Evolutionary conservation across 2,113 vertebrate species (phyloP).

Genomic region (Antigone vipio): DNA sequence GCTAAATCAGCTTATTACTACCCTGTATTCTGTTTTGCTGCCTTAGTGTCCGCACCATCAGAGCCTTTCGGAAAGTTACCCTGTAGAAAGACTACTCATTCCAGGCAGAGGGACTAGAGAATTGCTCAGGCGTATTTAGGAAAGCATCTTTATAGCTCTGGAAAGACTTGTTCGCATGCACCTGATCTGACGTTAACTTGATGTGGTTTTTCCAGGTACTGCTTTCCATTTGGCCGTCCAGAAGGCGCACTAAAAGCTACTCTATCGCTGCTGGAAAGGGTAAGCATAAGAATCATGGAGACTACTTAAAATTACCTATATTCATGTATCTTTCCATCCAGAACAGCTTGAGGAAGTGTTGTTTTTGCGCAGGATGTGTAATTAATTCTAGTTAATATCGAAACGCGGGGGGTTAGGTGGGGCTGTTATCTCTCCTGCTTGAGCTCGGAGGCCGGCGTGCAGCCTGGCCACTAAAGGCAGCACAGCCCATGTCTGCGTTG

Average conservation of each 20-base stretch:
- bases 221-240: constrained; percentile 97
- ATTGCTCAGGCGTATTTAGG: background rate
- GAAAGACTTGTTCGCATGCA: background rate
- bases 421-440: background rate
- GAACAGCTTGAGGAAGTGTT: background rate
- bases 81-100: background rate
- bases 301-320: background rate
- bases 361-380: accelerated
- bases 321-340: background rate
- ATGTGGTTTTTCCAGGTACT: constrained; percentile 84
- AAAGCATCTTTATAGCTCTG: background rate
- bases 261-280: constrained; percentile 93
- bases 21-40: background rate
- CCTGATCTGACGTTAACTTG: background rate
- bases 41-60: background rate
- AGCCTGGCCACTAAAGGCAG: background rate
- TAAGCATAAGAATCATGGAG: constrained; percentile 66
- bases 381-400: background rate
- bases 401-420: background rate
- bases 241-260: constrained; percentile 98
- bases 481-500: background rate
- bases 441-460: background rate
- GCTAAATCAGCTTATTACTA: background rate
- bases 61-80: background rate
- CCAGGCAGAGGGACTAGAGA: background rate